phyloP scores from a whole-genome alignment of 2,113 vertebrate species.

The Ifrita kowaldi region DNA sequence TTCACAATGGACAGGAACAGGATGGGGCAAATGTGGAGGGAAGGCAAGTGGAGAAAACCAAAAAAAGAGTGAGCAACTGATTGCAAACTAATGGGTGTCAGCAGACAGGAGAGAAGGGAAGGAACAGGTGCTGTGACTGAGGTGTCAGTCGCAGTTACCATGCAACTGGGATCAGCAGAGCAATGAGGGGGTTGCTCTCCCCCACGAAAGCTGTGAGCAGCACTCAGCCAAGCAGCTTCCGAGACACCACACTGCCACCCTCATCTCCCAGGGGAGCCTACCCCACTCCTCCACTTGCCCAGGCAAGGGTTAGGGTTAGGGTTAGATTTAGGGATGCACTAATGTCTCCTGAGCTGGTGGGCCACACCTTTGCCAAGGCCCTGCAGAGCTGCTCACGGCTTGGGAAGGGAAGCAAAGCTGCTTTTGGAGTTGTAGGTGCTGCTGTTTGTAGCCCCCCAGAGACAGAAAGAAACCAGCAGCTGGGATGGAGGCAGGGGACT shows the following conservation, averaged over 20 bases:
- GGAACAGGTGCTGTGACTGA: not conserved
- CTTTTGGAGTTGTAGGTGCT: not conserved
- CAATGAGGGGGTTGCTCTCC: rapidly evolving
- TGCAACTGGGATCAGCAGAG: not conserved
- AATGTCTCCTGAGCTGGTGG: not conserved
- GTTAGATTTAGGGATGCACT: not conserved
- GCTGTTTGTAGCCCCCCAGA: not conserved
- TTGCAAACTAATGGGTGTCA: not conserved
- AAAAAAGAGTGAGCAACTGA: not conserved
- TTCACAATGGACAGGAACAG: not conserved
- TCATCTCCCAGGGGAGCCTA: not conserved
- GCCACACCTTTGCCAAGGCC: not conserved
- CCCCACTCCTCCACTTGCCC: not conserved
- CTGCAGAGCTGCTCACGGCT: not conserved
- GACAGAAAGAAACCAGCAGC: not conserved
- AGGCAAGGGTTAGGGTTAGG: not conserved
- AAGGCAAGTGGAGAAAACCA: not conserved
- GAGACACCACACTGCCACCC: not conserved
- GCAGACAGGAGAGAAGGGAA: not conserved
- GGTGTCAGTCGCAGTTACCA: not conserved
- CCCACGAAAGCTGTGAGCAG: not conserved
- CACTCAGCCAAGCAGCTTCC: not conserved
- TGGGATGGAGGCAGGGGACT: not conserved
- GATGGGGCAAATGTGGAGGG: not conserved
- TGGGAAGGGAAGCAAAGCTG: not conserved